Base-by-base conservation (phyloP, 2,113 vertebrate species). In the Cephalophus harveyi region DNA sequence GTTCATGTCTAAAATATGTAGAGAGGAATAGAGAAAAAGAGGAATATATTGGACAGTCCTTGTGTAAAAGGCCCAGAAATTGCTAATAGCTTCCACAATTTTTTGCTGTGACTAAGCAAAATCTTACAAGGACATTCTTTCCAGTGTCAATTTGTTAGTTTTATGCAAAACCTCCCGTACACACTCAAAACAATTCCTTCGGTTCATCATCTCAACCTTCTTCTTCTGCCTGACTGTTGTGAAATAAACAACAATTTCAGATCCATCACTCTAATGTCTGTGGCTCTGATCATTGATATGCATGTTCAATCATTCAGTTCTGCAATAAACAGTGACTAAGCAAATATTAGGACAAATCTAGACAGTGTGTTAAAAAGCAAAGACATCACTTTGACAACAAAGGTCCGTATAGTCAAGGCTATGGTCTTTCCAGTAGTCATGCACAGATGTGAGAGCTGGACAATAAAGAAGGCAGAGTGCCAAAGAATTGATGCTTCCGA, bases 401-500 rank as follows among this genome's bases (percentile, higher is more conserved):
- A 40, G 36, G 36, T 40, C 67, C 21, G 0, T 74, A 74, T 23
- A 74, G 67, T 74, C n/a, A 40, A 74, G 67, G 67, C 19, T 74
- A 74, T 25, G 19, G 36, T 74, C 67, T 74, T 74, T 25, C 36
- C 67, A 74, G 36, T 40, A 74, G 10, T 74, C 36, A 40, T 25
- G 36, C 40, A 74, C n/a, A 23, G 67, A 74, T 74, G 21, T 74
- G 21, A 74, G n/a, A 74, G 21, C 67, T 74, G 67, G 67, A 13
- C 21, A 74, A 21, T 25, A 74, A 40, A 40, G 67, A 74, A 74
- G 21, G 67, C n/a, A 23, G 67, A 74, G 67, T 13, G n/a, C 67
- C 0, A 0, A 74, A 13, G 67, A 74, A 74, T 3, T 74, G 67
- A 74, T 40, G 67, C 36, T 74, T 74, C 36, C 1, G 0, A 74